phyloP scores from a whole-genome alignment of 2,888 invertebrate genomes.

The Himalopsyche tibetana region DNA sequence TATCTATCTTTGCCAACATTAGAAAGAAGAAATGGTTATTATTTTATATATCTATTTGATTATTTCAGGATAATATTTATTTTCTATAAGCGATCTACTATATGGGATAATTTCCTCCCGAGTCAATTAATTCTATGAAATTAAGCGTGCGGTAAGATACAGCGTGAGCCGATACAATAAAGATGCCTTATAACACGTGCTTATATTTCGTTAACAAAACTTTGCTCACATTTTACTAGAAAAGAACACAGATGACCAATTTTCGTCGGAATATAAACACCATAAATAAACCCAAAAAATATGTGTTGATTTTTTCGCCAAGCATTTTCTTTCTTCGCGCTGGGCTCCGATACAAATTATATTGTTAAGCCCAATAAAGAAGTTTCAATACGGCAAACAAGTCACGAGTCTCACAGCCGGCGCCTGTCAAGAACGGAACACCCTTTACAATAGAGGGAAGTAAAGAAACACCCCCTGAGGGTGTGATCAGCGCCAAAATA shows the following conservation, averaged over 20 bases:
- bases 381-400: constrained; percentile 62
- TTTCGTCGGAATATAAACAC: constrained; percentile 1
- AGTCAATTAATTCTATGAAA: too few relatives aligned
- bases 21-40: too few relatives aligned
- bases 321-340: background rate
- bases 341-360: constrained; percentile 61
- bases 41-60: too few relatives aligned
- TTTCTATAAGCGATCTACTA: too few relatives aligned
- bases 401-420: constrained; percentile 63
- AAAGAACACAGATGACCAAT: constrained; percentile 21
- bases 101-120: too few relatives aligned
- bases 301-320: constrained; percentile 9
- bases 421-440: constrained; percentile 48
- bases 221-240: background rate
- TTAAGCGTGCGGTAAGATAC: too few relatives aligned
- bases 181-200: constrained; percentile 17
- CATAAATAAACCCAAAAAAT: constrained; percentile 12
- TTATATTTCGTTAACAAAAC: constrained; percentile 11
- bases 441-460: constrained; percentile 27
- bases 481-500: constrained; percentile 31
- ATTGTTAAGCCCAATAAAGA: constrained; percentile 65
- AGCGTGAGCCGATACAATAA: background rate
- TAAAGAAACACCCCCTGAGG: constrained; percentile 23
- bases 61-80: too few relatives aligned
- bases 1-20: too few relatives aligned